These are phyloP conservation scores for Metallyticus violacea DNA, from an alignment of 2,888 invertebrate species.

Conservation along the genomic window DNA sequence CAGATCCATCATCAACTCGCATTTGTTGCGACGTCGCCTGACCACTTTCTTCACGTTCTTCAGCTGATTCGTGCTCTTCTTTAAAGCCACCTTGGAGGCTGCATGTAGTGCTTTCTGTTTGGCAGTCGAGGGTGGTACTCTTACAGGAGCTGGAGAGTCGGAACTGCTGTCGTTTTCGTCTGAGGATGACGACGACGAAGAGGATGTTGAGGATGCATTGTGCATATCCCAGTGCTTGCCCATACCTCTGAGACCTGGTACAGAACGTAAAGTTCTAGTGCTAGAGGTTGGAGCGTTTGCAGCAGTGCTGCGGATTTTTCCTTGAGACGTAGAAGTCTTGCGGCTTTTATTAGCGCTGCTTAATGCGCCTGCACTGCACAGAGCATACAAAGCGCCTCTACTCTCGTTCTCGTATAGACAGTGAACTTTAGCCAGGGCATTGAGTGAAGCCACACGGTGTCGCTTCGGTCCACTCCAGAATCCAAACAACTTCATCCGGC, in stretches of 20 bases:
- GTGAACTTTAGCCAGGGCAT: slow-evolving; percentile 86
- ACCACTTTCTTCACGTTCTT: slow-evolving; percentile 49
- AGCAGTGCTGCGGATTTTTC: slow-evolving; percentile 29
- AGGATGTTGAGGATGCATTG: slow-evolving; percentile 58
- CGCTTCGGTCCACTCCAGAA: slow-evolving; percentile 78
- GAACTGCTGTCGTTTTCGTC: slow-evolving; percentile 4
- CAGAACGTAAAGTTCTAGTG: slow-evolving; percentile 61
- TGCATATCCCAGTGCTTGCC: slow-evolving; percentile 85
- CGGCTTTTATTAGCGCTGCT: slow-evolving; percentile 34
- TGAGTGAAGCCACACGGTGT: slow-evolving; percentile 83
- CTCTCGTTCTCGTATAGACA: slow-evolving; percentile 88
- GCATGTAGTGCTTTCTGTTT: not conserved
- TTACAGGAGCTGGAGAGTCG: slow-evolving; percentile 35
- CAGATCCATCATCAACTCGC: slow-evolving; percentile 71
- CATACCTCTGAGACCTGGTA: slow-evolving; percentile 70
- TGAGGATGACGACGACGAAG: slow-evolving; percentile 28
- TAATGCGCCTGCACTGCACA: slow-evolving; percentile 35
- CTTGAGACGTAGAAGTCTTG: slow-evolving; percentile 26
- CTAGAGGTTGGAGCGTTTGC: slow-evolving; percentile 3
- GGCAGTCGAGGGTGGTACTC: slow-evolving; percentile 36
- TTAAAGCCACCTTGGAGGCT: not conserved
- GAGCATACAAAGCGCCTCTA: slow-evolving; percentile 25
- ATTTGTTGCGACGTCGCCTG: slow-evolving; percentile 52
- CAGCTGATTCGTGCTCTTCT: slow-evolving; percentile 41
- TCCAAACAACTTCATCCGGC: slow-evolving; percentile 60